These are phyloP conservation scores for Cochlearius cochlearius DNA, from an alignment of 2,113 vertebrate genomes.

Conservation along the genomic window DNA sequence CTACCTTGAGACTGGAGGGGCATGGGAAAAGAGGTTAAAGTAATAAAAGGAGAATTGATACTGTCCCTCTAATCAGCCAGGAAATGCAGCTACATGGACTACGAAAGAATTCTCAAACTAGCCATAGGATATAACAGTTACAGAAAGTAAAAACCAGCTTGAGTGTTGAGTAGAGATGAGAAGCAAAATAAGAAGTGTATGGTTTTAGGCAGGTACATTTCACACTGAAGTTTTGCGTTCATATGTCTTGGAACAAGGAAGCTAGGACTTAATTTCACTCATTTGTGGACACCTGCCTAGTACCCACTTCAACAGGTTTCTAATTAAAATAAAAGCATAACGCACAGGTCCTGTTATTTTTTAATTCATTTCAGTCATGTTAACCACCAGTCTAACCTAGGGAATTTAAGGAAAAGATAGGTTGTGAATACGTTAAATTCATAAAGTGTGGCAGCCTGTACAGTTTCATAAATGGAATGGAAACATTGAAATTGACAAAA, in stretches of 20 bases:
- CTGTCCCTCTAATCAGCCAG: not conserved
- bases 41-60: not conserved
- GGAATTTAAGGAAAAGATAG: not conserved
- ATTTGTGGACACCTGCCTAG: not conserved
- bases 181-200: not conserved
- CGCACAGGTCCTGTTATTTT: not conserved
- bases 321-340: not conserved
- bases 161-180: not conserved
- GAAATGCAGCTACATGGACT: not conserved
- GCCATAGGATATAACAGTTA: not conserved
- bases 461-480: conserved; percentile 5
- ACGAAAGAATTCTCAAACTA: not conserved
- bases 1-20: not conserved
- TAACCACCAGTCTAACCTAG: not conserved
- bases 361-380: not conserved
- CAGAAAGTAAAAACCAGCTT: not conserved
- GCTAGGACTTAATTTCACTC: not conserved
- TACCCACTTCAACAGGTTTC: not conserved
- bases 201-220: not conserved
- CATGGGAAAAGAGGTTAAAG: not conserved
- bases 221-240: accelerated
- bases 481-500: conserved; percentile 29
- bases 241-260: not conserved
- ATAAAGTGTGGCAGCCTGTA: not conserved
- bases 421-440: not conserved